Evolutionary conservation across 2,113 vertebrate species (phyloP), one percentile per base, ranked within the genome.

Genomic region (Pithys albifrons): DNA sequence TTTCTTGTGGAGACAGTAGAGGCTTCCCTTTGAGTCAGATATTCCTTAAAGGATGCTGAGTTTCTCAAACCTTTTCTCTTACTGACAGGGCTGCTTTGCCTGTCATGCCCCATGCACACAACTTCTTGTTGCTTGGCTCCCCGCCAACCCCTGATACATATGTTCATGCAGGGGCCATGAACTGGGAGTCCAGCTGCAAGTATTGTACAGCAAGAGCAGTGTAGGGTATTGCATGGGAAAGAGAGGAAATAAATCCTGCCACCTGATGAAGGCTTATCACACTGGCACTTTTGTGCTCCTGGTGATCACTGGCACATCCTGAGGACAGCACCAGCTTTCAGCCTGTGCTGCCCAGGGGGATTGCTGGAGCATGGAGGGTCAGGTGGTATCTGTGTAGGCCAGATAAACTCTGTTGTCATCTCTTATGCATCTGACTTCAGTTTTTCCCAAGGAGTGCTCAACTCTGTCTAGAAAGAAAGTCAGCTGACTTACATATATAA

Each of bases 81-180:
- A 28, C 6, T 83, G 46, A 15, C 37, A 64, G 8, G 10, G 23
- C 27, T 71, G 24, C 49, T 88, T 89, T 90, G 33, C 35, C 67
- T 73, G 13, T 48, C 24, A n/a, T 61, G 49, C 17, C 22, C 20
- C 57, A 12, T 45, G 27, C 28, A 29, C 8, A 85, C 62, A 45
- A n/a, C 18, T 48, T 46, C 41, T 70, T 39, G 28, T 51, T 76
- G 54, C 35, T 93, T 69, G 58, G 28, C 31, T 48, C 17, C 5
- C 2, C 15, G 4, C 6, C 7, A 77, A 5, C 7, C 17, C 2
- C 35, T 1, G 41, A 2, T 16, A 27, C 4, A 1, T 7, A 12
- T 16, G 14, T 45, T 86, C 18, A 10, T 13, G 35, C 35, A n/a
- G 20, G 11, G 23, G 2, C 75, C 22, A 10, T 10, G 11, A 76